Conservation (phyloP, 2,113 vertebrate genomes). For the Antechinus stuartii region DNA sequence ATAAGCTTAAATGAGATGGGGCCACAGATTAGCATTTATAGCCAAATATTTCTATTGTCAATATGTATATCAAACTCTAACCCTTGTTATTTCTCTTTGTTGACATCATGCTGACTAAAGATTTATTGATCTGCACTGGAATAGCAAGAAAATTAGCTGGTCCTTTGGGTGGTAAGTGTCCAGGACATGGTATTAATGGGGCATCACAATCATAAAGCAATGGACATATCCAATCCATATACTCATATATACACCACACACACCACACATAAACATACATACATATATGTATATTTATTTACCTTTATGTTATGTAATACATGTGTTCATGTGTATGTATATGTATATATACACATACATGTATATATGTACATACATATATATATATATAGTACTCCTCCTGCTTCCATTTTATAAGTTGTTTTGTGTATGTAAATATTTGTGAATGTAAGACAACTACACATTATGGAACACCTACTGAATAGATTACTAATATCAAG, state of each 20-base stretch:
- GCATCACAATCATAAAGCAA: neutral
- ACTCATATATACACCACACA: too few relatives aligned
- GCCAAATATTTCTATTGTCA: slow-evolving; percentile 19
- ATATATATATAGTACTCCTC: neutral
- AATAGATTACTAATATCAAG: neutral
- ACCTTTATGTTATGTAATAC: too few relatives aligned
- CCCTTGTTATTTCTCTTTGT: neutral
- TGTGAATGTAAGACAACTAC: neutral
- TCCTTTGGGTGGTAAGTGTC: neutral
- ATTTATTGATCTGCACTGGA: neutral
- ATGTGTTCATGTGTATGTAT: too few relatives aligned
- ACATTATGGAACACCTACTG: too few relatives aligned
- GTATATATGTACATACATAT: too few relatives aligned
- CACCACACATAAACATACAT: neutral
- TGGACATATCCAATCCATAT: neutral
- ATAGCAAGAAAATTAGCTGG: neutral
- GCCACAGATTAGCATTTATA: neutral
- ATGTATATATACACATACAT: too few relatives aligned
- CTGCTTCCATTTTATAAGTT: neutral
- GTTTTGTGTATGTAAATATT: neutral
- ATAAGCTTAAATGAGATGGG: neutral
- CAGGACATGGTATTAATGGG: neutral
- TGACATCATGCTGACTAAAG: neutral
- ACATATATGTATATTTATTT: too few relatives aligned
- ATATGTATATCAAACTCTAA: neutral